Conservation (phyloP, 2,797 vertebrate species). For the Xenentodon cancila region DNA sequence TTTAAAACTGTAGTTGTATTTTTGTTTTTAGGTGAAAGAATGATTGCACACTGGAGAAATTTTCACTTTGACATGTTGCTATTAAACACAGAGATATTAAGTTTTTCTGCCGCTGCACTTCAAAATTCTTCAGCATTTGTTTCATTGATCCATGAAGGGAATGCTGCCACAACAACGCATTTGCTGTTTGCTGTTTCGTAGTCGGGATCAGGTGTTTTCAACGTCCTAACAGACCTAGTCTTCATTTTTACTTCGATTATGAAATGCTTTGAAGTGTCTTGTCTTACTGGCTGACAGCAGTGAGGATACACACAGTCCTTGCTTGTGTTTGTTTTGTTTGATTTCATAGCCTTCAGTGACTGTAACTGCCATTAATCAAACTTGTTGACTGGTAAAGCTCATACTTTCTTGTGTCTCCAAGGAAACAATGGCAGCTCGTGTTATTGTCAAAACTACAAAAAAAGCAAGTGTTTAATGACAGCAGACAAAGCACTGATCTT, state of each 20-base stretch:
- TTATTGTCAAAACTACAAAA: slow-evolving; percentile 9
- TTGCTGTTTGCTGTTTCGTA: neutral
- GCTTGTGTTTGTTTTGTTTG: neutral
- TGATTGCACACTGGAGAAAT: neutral
- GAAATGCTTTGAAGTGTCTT: neutral
- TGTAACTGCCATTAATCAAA: slow-evolving; percentile 17
- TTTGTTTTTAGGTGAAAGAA: too few species aligned
- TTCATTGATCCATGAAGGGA: neutral
- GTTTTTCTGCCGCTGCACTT: neutral
- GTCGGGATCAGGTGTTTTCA: neutral
- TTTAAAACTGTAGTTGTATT: too few species aligned
- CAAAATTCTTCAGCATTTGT: neutral
- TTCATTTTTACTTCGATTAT: neutral
- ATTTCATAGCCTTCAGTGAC: slow-evolving; percentile 1
- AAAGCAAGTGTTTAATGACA: neutral
- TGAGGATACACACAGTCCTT: neutral
- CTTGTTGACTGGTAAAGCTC: slow-evolving; percentile 7
- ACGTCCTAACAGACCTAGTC: neutral
- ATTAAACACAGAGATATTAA: neutral
- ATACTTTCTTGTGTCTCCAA: slow-evolving; percentile 11
- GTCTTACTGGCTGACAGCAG: neutral
- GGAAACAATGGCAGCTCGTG: slow-evolving; percentile 4
- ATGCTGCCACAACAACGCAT: neutral
- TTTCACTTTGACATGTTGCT: neutral
- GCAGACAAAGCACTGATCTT: neutral